Percentiles rank a stretch among this genome's conserved stretches.
These are phyloP conservation scores for Craseonycteris thonglongyai DNA, from an alignment of 2,113 vertebrate genomes.

Conservation along the genomic window DNA sequence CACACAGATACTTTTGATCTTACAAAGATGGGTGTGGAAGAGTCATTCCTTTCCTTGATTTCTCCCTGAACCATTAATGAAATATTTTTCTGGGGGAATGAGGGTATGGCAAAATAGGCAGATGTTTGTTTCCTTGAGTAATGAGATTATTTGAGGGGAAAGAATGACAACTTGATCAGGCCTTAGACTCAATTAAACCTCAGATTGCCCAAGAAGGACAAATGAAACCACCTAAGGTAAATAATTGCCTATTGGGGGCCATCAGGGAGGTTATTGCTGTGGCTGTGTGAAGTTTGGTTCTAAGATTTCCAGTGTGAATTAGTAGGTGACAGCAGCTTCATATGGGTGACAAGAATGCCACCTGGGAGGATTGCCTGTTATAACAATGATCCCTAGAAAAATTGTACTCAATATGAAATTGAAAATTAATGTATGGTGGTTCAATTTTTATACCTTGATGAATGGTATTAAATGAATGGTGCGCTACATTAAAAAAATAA, in stretches of 20 bases:
- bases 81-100: background rate
- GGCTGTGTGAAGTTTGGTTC: background rate
- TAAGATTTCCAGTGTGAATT: background rate
- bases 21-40: background rate
- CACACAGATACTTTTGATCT: background rate
- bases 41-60: background rate
- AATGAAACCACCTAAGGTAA: background rate
- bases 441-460: conserved; percentile 35
- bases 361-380: background rate
- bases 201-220: background rate
- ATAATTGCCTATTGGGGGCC: background rate
- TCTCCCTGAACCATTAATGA: background rate
- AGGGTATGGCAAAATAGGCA: background rate
- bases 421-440: background rate
- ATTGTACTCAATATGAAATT: background rate
- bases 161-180: background rate
- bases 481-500: conserved; percentile 50
- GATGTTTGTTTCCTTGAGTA: background rate
- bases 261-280: background rate
- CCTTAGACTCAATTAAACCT: background rate
- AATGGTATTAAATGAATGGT: conserved; percentile 8
- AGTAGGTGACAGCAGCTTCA: background rate
- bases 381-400: background rate
- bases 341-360: background rate
- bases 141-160: background rate